Conservation (phyloP, 2,888 invertebrate genomes). For the Sinotaia quadrata region DNA sequence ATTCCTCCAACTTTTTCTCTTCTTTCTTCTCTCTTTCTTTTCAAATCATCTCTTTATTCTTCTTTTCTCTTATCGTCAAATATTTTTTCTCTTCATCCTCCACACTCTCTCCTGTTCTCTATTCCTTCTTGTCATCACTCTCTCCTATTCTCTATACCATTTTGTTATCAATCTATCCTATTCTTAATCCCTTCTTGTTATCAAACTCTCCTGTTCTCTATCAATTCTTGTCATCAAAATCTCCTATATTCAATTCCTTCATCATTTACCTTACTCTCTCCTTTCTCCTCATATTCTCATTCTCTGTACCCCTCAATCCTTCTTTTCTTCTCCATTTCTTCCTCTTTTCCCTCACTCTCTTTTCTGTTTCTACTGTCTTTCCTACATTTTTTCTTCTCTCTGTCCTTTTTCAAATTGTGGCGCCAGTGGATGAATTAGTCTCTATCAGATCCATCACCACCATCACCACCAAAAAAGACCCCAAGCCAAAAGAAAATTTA, state of each 20-base stretch:
- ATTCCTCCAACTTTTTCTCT: too few species aligned
- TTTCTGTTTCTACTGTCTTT: not conserved
- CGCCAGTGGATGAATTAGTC: too few species aligned
- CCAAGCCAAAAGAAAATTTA: too few species aligned
- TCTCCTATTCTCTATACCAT: not conserved
- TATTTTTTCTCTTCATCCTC: not conserved
- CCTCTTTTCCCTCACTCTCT: not conserved
- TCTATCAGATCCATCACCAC: too few species aligned
- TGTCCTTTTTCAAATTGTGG: too few species aligned
- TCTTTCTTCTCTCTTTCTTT: not conserved
- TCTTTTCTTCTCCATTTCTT: not conserved
- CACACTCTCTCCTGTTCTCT: not conserved
- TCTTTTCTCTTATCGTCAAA: not conserved
- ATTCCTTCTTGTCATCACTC: not conserved
- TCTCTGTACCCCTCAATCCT: not conserved
- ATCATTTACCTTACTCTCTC: not conserved
- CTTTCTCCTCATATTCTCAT: not conserved
- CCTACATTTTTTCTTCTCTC: not conserved
- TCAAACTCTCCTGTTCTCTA: not conserved
- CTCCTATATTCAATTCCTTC: not conserved
- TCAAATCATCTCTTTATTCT: not conserved
- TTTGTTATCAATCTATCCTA: not conserved
- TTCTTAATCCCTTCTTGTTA: not conserved
- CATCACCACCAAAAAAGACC: too few species aligned
- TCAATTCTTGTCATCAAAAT: not conserved